phyloP scores from a whole-genome alignment of 2,797 vertebrate genomes.

The Sebastes paucispinis region DNA sequence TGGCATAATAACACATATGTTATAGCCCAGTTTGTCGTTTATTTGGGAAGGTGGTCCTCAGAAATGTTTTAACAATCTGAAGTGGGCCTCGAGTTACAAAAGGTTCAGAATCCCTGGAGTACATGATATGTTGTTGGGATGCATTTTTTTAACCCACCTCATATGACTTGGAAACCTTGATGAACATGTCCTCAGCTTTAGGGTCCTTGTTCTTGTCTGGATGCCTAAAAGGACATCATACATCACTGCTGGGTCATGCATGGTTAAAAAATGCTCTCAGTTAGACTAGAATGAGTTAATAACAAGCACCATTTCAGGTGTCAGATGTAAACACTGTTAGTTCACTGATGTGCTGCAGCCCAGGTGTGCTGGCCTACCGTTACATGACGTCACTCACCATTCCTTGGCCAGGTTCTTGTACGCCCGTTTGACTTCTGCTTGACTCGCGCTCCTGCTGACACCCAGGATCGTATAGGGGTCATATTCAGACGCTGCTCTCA shows the following conservation, averaged over 20 bases:
- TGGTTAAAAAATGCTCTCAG: not conserved
- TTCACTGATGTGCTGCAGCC: not conserved
- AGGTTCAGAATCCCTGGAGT: rapidly evolving
- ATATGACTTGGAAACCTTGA: slow-evolving; percentile 95
- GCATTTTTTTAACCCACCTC: slow-evolving; percentile 83
- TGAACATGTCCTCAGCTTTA: slow-evolving; percentile 94
- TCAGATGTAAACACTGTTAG: not conserved
- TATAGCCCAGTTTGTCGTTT: too few relatives aligned
- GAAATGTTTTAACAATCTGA: too few relatives aligned
- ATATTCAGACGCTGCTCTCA: slow-evolving; percentile 79
- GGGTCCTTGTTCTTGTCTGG: slow-evolving; percentile 98
- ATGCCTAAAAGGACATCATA: slow-evolving; percentile 83
- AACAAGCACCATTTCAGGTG: not conserved
- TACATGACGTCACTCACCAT: slow-evolving; percentile 83
- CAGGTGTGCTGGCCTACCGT: not conserved
- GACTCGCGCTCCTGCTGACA: slow-evolving; percentile 85
- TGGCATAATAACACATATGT: too few relatives aligned
- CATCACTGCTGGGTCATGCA: not conserved
- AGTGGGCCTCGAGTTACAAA: too few relatives aligned
- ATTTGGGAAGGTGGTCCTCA: too few relatives aligned
- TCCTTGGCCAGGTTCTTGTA: slow-evolving; percentile 92
- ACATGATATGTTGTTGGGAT: not conserved
- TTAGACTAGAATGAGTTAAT: not conserved
- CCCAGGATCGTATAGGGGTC: slow-evolving; percentile 90
- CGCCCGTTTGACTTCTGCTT: slow-evolving; percentile 89